phyloP scores from a whole-genome alignment of 2,888 invertebrate genomes.

The Athalia cordata region DNA sequence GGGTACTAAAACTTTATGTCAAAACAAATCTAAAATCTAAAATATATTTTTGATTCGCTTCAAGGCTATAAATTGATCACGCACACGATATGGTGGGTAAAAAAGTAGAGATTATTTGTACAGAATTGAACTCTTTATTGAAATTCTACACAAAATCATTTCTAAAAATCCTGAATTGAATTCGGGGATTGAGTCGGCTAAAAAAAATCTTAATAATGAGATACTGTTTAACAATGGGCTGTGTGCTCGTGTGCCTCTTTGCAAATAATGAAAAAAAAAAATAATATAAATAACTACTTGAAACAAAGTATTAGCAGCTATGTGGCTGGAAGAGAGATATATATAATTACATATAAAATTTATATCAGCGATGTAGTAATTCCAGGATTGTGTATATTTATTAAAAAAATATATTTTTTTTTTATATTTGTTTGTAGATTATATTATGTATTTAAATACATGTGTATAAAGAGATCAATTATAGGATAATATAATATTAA shows the following conservation, averaged over 20 bases:
- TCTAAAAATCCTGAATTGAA: background rate
- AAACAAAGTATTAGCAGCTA: constrained; percentile 43
- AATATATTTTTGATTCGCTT: no score
- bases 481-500: constrained; percentile 10
- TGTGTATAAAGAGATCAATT: constrained; percentile 54
- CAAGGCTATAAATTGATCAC: no score
- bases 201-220: background rate
- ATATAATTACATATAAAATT: constrained; percentile 53
- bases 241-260: constrained; percentile 17
- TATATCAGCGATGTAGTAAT: constrained; percentile 6
- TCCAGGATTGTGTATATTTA: constrained; percentile 59
- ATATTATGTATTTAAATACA: constrained; percentile 50
- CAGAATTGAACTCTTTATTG: no score
- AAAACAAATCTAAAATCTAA: no score
- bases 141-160: background rate
- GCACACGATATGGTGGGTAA: no score
- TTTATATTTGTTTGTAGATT: constrained; percentile 4
- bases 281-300: background rate
- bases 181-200: background rate
- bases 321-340: constrained; percentile 66
- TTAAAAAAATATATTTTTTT: background rate
- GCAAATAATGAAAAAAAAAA: background rate
- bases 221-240: background rate
- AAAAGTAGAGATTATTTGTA: no score
- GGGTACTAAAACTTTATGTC: no score